Conservation (phyloP, 2,113 vertebrate species). For the Cyphomyrus discorhynchus region DNA sequence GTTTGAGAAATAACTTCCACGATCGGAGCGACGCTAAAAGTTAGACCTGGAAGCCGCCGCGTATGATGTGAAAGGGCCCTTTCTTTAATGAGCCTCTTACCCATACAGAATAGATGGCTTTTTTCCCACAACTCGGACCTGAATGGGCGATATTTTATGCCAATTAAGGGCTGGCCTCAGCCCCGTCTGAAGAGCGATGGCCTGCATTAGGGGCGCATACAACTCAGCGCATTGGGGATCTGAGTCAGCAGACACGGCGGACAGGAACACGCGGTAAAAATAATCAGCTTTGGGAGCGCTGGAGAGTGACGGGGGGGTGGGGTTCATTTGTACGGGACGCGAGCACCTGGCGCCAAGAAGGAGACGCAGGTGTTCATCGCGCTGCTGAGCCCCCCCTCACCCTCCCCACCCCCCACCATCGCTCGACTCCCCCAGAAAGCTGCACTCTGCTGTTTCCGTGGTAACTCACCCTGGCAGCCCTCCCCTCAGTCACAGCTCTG, state of each 20-base stretch:
- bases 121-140: conserved; percentile 34
- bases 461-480: background rate
- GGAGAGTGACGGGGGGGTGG: background rate
- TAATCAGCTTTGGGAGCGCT: conserved; percentile 26
- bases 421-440: background rate
- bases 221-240: conserved; percentile 32
- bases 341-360: conserved; percentile 27
- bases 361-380: conserved; percentile 29
- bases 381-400: background rate
- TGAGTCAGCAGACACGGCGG: conserved; percentile 18
- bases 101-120: conserved; percentile 40
- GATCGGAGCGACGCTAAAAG: background rate
- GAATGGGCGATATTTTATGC: conserved; percentile 41
- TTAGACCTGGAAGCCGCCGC: background rate
- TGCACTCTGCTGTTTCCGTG: conserved; percentile 8
- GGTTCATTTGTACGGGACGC: conserved; percentile 17
- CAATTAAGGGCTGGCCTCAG: conserved; percentile 41
- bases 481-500: background rate
- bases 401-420: background rate
- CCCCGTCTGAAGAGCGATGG: conserved; percentile 37
- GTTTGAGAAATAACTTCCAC: background rate
- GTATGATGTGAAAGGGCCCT: conserved; percentile 19
- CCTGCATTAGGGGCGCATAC: conserved; percentile 31
- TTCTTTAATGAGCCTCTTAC: conserved; percentile 42
- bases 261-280: conserved; percentile 19